phyloP scores from a whole-genome alignment of 2,888 invertebrate species.

The Ceramica pisi region DNA sequence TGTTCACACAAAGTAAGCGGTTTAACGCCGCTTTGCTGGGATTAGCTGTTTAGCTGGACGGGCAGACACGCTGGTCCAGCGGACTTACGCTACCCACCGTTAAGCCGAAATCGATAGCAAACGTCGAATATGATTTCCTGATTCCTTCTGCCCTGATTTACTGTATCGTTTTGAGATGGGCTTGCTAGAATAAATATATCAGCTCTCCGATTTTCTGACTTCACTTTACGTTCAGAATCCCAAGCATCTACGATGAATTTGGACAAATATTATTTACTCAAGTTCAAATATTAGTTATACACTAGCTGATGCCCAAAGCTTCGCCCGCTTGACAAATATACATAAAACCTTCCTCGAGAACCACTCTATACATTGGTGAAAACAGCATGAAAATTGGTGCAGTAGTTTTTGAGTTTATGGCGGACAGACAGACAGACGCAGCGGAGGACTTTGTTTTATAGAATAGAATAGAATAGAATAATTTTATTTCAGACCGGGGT shows the following conservation, averaged over 20 bases:
- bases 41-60: conserved; percentile 60
- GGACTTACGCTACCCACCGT: conserved; percentile 31
- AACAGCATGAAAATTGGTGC: no score
- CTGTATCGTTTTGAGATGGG: not conserved
- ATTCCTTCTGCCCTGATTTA: conserved; percentile 16
- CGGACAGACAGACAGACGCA: no score
- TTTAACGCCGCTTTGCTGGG: conserved; percentile 58
- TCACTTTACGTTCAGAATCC: not conserved
- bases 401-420: no score
- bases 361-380: no score
- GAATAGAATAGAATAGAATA: no score
- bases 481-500: no score
- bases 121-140: conserved; percentile 46
- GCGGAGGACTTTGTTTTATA: no score
- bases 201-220: not conserved
- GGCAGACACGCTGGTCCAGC: conserved; percentile 46
- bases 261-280: not conserved
- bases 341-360: no score
- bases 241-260: not conserved
- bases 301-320: no score
- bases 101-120: conserved; percentile 45
- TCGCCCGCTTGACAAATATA: no score
- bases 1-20: conserved; percentile 65
- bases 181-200: not conserved
- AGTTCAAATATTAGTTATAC: no score